phyloP scores from a whole-genome alignment of 1,140 invertebrate genomes.

The Macrotrachela quadricornifera region DNA sequence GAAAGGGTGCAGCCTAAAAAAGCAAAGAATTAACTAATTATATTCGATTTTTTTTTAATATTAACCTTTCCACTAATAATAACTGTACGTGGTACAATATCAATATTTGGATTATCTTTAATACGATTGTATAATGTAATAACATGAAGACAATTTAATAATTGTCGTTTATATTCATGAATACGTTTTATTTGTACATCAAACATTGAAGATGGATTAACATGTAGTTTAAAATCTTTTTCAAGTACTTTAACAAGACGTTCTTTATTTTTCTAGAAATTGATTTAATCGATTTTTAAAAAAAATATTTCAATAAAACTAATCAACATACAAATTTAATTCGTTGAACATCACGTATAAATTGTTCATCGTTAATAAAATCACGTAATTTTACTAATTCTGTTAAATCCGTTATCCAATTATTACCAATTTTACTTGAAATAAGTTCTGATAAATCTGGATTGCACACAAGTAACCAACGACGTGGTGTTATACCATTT shows the following conservation, averaged over 20 bases:
- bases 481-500: constrained; percentile 85
- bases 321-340: neutral
- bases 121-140: neutral
- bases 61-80: neutral
- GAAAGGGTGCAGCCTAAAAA: too few relatives aligned
- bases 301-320: neutral
- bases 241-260: neutral
- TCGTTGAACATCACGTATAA: neutral
- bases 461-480: constrained; percentile 87
- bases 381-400: neutral
- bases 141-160: neutral
- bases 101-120: neutral
- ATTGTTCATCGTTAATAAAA: neutral
- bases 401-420: neutral
- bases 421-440: neutral
- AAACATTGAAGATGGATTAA: neutral
- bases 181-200: neutral
- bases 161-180: neutral
- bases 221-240: neutral
- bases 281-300: neutral
- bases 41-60: too few relatives aligned
- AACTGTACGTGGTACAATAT: neutral
- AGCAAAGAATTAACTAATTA: too few relatives aligned
- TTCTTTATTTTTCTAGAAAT: neutral
- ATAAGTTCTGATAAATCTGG: constrained; percentile 33